Percentiles rank a stretch among this genome's conserved stretches.
Conservation (phyloP, 2,113 vertebrate genomes). For the Antigone vipio region DNA sequence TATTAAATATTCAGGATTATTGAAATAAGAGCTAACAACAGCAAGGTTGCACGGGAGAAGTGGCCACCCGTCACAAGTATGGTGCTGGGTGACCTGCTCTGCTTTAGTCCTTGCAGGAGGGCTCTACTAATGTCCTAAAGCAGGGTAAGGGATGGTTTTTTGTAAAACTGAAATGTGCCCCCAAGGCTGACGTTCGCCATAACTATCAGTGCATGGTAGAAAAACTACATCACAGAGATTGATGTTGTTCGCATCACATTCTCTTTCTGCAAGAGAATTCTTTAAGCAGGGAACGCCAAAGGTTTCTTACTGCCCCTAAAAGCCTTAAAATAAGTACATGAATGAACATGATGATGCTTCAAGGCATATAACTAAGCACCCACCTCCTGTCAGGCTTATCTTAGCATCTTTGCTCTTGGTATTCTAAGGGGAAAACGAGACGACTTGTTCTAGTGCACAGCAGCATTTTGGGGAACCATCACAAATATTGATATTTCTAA, state of each 20-base stretch:
- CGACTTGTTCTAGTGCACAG: neutral
- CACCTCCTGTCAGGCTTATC: neutral
- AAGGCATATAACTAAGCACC: neutral
- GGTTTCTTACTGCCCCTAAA: neutral
- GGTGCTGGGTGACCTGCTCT: neutral
- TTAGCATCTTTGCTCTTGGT: neutral
- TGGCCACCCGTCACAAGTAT: neutral
- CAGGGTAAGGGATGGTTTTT: neutral
- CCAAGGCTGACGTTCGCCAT: neutral
- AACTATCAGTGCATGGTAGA: rapidly evolving
- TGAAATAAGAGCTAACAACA: neutral
- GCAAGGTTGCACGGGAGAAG: too few relatives aligned
- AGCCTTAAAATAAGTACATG: neutral
- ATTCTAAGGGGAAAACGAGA: neutral
- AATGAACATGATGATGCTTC: neutral
- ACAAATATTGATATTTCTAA: neutral
- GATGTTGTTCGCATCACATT: rapidly evolving
- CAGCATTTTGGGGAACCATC: neutral
- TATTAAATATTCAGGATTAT: rapidly evolving
- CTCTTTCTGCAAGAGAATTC: neutral
- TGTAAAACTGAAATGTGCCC: neutral
- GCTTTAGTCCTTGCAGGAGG: neutral
- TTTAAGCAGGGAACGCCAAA: neutral
- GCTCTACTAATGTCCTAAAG: neutral
- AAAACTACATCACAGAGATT: neutral